Conservation (phyloP, 2,888 invertebrate species). For the Plebejus melissa region DNA sequence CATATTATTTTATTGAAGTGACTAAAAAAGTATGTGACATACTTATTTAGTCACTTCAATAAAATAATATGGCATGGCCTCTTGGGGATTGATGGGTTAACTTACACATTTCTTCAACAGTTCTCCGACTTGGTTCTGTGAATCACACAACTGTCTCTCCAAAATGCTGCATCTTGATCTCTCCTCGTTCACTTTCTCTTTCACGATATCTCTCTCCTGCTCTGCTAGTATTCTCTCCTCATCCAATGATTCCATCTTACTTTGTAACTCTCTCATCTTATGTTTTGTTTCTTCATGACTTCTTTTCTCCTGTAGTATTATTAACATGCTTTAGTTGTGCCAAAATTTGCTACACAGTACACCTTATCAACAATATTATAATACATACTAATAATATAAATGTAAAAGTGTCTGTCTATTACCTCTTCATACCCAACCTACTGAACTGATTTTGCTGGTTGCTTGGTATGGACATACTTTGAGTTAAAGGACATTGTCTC, state of each 20-base stretch:
- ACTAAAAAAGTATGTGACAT: too few species aligned
- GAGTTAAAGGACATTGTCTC: too few species aligned
- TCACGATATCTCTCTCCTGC: conserved; percentile 59
- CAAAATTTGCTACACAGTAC: too few species aligned
- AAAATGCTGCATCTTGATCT: conserved; percentile 57
- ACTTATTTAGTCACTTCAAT: too few species aligned
- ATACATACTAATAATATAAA: too few species aligned
- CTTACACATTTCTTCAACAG: conserved; percentile 80
- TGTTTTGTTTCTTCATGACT: conserved; percentile 54
- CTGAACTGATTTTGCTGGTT: too few species aligned
- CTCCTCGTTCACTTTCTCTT: conserved; percentile 63
- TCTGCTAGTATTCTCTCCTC: conserved; percentile 47
- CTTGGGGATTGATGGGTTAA: background rate
- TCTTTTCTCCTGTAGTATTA: conserved; percentile 52
- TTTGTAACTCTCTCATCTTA: conserved; percentile 46
- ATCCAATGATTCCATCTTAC: conserved; percentile 47
- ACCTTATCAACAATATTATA: too few species aligned
- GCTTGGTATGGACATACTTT: too few species aligned
- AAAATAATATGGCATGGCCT: too few species aligned
- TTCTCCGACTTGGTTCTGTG: conserved; percentile 73
- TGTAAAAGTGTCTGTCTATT: too few species aligned
- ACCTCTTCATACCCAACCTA: too few species aligned
- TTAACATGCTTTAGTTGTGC: background rate
- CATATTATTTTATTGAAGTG: too few species aligned
- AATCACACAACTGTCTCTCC: conserved; percentile 76